These are phyloP conservation scores for Trigoniulus corallinus DNA, from an alignment of 1,140 invertebrate species.

Conservation along the genomic window DNA sequence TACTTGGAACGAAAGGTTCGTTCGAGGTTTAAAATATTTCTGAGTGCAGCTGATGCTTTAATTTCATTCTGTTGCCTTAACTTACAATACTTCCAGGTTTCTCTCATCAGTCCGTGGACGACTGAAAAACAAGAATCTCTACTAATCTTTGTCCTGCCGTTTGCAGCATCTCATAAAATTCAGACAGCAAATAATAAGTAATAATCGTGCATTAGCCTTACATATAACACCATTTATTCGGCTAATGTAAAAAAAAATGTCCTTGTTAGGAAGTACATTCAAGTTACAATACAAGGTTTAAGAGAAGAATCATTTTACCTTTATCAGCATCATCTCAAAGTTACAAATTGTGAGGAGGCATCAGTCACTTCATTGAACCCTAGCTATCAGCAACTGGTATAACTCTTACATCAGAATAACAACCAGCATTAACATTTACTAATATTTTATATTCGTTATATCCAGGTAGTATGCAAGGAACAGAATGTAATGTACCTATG, in stretches of 20 bases:
- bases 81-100: constrained; percentile 29
- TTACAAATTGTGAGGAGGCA: constrained; percentile 15
- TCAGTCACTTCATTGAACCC: not conserved
- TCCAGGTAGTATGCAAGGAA: constrained; percentile 14
- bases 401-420: too few species aligned
- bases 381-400: not conserved
- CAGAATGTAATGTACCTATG: constrained; percentile 13
- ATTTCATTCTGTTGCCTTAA: not conserved
- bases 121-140: constrained; percentile 43
- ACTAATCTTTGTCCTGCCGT: constrained; percentile 62
- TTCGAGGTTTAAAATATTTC: not conserved
- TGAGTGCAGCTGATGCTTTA: not conserved
- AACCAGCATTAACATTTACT: too few species aligned
- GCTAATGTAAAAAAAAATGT: constrained; percentile 41
- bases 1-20: constrained; percentile 51
- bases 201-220: constrained; percentile 20
- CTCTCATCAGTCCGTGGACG: constrained; percentile 55
- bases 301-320: constrained; percentile 38
- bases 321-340: constrained; percentile 36
- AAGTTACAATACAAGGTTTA: constrained; percentile 41
- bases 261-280: constrained; percentile 20
- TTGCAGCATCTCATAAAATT: constrained; percentile 56
- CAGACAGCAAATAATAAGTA: constrained; percentile 60
- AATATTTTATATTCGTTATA: too few species aligned
- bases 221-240: constrained; percentile 28